Percentiles rank a stretch among this genome's conserved stretches.
Conservation (phyloP, 2,888 invertebrate genomes). For the Allacma fusca region DNA sequence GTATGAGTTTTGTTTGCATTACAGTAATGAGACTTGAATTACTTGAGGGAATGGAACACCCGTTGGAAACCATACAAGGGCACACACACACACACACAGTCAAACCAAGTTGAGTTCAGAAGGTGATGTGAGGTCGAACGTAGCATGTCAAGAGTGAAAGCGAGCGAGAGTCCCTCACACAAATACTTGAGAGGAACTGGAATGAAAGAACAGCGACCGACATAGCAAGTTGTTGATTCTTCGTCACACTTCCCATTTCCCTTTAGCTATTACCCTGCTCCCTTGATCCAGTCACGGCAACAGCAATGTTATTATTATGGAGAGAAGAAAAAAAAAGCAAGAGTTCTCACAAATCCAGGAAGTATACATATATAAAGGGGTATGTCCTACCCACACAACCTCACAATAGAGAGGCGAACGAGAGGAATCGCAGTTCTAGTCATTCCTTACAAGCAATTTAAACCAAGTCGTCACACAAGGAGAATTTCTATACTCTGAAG, state of each 20-base stretch:
- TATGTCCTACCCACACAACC: neutral
- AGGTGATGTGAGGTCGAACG: neutral
- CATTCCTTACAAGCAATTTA: constrained; percentile 6
- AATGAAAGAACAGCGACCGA: constrained; percentile 8
- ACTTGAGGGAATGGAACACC: constrained; percentile 13
- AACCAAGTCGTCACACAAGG: too few species aligned
- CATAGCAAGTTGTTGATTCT: constrained; percentile 44
- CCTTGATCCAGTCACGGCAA: too few species aligned
- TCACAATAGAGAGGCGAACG: neutral
- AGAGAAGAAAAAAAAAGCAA: too few species aligned
- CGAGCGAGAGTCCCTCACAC: neutral
- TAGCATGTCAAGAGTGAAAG: constrained; percentile 39
- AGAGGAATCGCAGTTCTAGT: neutral
- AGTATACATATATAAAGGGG: too few species aligned
- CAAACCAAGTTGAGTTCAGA: too few species aligned
- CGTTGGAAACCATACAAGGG: too few species aligned
- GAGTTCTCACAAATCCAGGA: too few species aligned
- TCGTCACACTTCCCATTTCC: constrained; percentile 1
- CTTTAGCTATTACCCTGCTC: neutral
- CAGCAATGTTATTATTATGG: too few species aligned
- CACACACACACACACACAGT: too few species aligned
- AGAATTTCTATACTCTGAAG: too few species aligned
- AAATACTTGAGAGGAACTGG: neutral
- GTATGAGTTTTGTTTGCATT: too few species aligned
- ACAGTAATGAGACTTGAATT: neutral